Evolutionary conservation across 2,888 invertebrate genomes (phyloP).

Genomic region (Chaetoderma sp.): DNA sequence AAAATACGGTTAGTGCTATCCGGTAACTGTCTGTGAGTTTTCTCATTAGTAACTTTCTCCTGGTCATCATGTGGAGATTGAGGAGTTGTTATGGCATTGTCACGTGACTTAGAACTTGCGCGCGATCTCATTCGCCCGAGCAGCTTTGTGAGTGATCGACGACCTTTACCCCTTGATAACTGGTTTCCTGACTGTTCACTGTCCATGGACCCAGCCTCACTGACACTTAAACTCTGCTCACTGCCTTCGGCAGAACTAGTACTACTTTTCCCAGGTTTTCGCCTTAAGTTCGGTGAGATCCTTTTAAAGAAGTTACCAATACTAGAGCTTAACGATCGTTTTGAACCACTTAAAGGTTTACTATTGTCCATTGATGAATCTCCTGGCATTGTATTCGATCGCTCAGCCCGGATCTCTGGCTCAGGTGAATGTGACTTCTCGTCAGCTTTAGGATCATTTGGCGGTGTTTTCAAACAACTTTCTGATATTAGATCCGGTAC

Average conservation of each 20-base stretch:
- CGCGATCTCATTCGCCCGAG: slow-evolving; percentile 36
- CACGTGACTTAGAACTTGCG: neutral
- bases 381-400: slow-evolving; percentile 23
- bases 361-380: slow-evolving; percentile 33
- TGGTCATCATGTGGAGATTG: too few species aligned
- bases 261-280: slow-evolving; percentile 38
- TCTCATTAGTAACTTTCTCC: neutral
- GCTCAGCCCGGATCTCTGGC: slow-evolving; percentile 1
- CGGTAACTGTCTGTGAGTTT: neutral
- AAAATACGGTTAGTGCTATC: slow-evolving; percentile 37
- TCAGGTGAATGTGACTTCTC: slow-evolving; percentile 21
- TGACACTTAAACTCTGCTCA: slow-evolving; percentile 45
- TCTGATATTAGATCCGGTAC: slow-evolving; percentile 23
- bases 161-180: slow-evolving; percentile 45
- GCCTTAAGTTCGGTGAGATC: slow-evolving; percentile 49
- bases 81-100: too few species aligned
- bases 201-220: slow-evolving; percentile 31
- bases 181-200: slow-evolving; percentile 33
- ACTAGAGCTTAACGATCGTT: slow-evolving; percentile 57
- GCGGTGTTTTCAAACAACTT: slow-evolving; percentile 21
- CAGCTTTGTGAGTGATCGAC: slow-evolving; percentile 54
- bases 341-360: slow-evolving; percentile 48
- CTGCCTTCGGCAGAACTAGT: slow-evolving; percentile 49
- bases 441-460: slow-evolving; percentile 14
- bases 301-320: slow-evolving; percentile 62